Conservation (phyloP, 2,113 vertebrate genomes). For the Haemorhous mexicanus region DNA sequence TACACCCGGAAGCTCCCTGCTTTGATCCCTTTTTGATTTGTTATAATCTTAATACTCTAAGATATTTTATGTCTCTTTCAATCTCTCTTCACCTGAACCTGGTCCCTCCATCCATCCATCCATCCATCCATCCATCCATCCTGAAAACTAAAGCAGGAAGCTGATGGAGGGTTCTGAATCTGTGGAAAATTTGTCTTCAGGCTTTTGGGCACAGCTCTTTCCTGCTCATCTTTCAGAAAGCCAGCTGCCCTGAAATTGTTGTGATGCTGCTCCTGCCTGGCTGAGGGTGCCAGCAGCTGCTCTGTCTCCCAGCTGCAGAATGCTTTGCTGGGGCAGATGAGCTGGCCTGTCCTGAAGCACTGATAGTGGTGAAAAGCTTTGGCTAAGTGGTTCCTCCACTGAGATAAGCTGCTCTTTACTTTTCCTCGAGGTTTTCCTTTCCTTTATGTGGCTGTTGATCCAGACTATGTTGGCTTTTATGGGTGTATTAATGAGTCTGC, state of each 20-base stretch:
- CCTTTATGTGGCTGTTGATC: background rate
- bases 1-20: background rate
- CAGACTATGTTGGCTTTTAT: background rate
- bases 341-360: background rate
- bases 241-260: background rate
- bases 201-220: background rate
- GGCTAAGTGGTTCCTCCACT: background rate
- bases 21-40: constrained; percentile 11
- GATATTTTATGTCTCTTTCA: background rate
- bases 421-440: background rate
- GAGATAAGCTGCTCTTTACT: constrained; percentile 13
- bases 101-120: background rate
- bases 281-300: background rate
- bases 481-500: background rate
- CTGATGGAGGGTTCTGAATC: background rate
- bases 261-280: background rate
- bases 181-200: background rate
- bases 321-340: background rate
- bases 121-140: background rate
- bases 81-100: background rate
- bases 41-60: background rate
- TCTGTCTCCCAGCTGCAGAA: background rate
- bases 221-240: background rate
- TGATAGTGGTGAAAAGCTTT: background rate
- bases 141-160: background rate